Evolutionary conservation across 2,113 vertebrate genomes (phyloP).

Genomic region (Brachypodius melanocephalos): DNA sequence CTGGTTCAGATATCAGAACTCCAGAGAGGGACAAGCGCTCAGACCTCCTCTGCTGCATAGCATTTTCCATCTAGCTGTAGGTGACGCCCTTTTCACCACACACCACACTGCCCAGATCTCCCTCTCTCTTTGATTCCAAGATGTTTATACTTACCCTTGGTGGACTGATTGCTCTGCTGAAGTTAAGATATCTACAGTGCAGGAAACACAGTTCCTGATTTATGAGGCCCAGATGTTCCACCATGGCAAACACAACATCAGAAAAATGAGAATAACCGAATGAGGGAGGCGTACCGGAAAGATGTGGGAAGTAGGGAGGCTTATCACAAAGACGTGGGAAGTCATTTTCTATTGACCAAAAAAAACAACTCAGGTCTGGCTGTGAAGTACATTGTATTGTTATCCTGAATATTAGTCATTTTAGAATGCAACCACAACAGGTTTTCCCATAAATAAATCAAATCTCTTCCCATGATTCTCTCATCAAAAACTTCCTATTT

Average conservation of each 20-base stretch:
- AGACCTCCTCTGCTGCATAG: rapidly evolving
- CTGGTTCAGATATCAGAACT: neutral
- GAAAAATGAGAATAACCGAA: neutral
- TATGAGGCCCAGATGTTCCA: neutral
- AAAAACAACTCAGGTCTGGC: neutral
- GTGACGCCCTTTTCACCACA: neutral
- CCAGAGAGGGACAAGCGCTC: neutral
- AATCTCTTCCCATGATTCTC: conserved; percentile 44
- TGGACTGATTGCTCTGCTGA: neutral
- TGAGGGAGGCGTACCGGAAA: neutral
- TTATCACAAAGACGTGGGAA: neutral
- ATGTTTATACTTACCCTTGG: neutral
- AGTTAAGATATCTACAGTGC: neutral
- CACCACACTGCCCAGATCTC: neutral
- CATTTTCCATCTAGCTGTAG: neutral
- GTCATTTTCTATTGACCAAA: conserved; percentile 7
- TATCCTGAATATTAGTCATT: conserved; percentile 14
- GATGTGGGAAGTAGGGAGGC: neutral
- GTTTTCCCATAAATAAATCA: conserved; percentile 56
- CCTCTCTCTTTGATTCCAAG: neutral
- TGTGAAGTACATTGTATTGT: neutral
- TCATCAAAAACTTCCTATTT: conserved; percentile 39
- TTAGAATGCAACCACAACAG: conserved; percentile 47
- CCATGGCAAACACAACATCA: neutral
- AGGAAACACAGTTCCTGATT: neutral